Evolutionary conservation across 1,140 invertebrate genomes (phyloP).

Genomic region (Anadara kagoshimensis): DNA sequence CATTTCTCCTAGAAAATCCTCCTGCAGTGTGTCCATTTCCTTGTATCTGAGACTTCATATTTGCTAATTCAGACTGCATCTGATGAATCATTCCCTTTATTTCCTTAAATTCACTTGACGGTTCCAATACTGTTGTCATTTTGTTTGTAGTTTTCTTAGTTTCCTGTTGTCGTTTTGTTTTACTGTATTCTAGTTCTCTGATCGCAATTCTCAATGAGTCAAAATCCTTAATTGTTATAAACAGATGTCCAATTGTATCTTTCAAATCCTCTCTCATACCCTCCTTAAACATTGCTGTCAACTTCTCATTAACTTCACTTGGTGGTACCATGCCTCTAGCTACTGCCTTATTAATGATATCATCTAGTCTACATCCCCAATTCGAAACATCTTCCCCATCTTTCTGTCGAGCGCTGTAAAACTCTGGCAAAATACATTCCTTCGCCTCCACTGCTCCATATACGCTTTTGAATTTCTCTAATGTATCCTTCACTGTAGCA

Average conservation of each 20-base stretch:
- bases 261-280: neutral
- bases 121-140: neutral
- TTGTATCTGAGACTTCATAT: too few species aligned
- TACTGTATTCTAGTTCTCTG: neutral
- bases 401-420: conserved; percentile 1
- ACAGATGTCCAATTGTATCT: neutral
- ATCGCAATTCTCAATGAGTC: neutral
- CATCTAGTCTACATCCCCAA: conserved; percentile 7
- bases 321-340: neutral
- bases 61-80: too few species aligned
- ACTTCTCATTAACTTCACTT: neutral
- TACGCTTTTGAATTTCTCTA: too few species aligned
- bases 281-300: conserved; percentile 3
- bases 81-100: too few species aligned
- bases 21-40: too few species aligned
- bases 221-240: neutral
- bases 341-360: neutral
- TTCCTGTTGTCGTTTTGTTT: neutral
- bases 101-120: too few species aligned
- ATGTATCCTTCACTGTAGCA: too few species aligned
- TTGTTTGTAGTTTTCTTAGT: neutral
- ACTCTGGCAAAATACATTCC: too few species aligned
- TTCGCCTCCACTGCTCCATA: too few species aligned
- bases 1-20: too few species aligned
- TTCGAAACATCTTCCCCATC: neutral